Evolutionary conservation across 2,888 invertebrate genomes (phyloP).

Genomic region (Melanargia galathea): DNA sequence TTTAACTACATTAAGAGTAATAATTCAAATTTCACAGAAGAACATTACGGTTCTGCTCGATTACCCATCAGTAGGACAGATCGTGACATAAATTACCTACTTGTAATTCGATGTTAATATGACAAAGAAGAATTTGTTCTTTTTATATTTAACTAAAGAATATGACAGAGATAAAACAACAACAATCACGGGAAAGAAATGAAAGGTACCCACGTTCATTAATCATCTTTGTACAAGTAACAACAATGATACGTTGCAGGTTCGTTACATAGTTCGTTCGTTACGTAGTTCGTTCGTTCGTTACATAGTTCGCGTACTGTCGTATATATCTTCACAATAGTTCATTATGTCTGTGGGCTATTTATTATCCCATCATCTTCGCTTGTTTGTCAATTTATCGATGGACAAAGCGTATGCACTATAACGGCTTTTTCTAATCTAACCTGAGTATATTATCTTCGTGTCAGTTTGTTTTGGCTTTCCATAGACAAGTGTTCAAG

Average conservation of each 20-base stretch:
- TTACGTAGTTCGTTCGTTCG: constrained; percentile 15
- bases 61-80: too few species aligned
- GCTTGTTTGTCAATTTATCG: constrained; percentile 24
- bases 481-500: background rate
- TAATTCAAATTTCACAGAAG: too few species aligned
- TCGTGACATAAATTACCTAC: too few species aligned
- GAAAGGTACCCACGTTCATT: constrained; percentile 12
- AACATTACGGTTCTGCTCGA: too few species aligned
- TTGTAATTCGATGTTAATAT: too few species aligned
- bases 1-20: too few species aligned
- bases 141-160: background rate
- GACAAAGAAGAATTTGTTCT: background rate
- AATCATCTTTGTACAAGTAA: constrained; percentile 15
- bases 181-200: constrained; percentile 9
- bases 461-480: background rate
- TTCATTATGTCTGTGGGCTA: constrained; percentile 44
- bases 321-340: constrained; percentile 46
- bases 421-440: constrained; percentile 1
- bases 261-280: too few species aligned
- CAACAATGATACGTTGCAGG: constrained; percentile 25
- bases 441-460: background rate
- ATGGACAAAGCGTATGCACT: constrained; percentile 1
- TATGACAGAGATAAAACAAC: background rate
- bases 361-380: constrained; percentile 33
- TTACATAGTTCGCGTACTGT: constrained; percentile 20